Percentiles rank a stretch among this genome's conserved stretches.
Evolutionary conservation across 2,113 vertebrate genomes (phyloP).

Genomic region (Corydoras sp.): DNA sequence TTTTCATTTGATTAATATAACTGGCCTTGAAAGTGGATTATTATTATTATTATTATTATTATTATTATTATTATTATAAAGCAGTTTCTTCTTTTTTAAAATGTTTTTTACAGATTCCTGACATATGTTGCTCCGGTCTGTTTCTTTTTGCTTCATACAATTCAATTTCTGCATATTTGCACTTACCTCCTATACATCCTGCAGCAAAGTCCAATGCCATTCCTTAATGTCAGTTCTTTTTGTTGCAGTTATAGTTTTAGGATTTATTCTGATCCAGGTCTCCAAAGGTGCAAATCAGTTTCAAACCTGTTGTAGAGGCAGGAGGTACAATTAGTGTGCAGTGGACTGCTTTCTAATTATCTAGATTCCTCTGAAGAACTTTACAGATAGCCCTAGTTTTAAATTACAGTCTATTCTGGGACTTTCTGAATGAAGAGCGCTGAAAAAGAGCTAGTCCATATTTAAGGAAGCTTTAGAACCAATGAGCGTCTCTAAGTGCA

Average conservation of each 20-base stretch:
- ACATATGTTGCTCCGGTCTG: background rate
- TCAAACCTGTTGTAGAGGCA: background rate
- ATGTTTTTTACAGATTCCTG: too few species aligned
- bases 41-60: too few species aligned
- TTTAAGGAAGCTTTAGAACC: constrained; percentile 51
- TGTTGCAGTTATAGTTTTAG: background rate
- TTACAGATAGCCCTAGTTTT: background rate
- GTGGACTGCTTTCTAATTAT: constrained; percentile 8
- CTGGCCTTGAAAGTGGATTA: too few species aligned
- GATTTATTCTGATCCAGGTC: background rate
- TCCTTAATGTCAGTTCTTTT: constrained; percentile 27
- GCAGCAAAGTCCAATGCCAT: constrained; percentile 69
- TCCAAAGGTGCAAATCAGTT: background rate
- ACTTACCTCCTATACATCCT: constrained; percentile 67
- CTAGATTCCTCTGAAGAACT: background rate
- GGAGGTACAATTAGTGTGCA: too few species aligned
- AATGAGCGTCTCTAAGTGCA: constrained; percentile 53
- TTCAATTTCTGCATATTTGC: background rate
- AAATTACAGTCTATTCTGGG: constrained; percentile 37
- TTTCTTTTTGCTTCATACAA: background rate
- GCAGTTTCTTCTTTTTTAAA: too few species aligned
- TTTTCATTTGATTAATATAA: background rate
- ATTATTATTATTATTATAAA: too few species aligned
- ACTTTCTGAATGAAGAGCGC: constrained; percentile 27
- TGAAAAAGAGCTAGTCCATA: constrained; percentile 51